phyloP scores from a whole-genome alignment of 2,113 vertebrate species.

The Lycaon pictus region DNA sequence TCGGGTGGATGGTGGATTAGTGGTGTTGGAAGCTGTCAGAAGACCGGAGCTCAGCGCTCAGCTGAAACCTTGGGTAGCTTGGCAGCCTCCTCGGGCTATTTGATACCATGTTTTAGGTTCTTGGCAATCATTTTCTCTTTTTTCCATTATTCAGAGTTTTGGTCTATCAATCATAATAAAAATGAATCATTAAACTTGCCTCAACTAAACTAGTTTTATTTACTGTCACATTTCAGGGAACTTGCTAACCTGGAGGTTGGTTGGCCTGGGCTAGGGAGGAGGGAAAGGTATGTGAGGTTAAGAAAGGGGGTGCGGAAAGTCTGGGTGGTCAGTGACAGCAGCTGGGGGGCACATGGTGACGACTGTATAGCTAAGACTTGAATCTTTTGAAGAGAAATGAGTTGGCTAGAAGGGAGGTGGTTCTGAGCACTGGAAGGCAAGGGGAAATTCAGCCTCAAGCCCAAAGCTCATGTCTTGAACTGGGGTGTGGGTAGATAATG shows the following conservation, averaged over 20 bases:
- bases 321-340: background rate
- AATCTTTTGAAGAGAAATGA: background rate
- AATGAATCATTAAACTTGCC: constrained; percentile 60
- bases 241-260: constrained; percentile 27
- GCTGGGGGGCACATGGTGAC: background rate
- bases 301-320: background rate
- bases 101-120: background rate
- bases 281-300: background rate
- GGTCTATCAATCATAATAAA: constrained; percentile 61
- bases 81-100: background rate
- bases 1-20: background rate
- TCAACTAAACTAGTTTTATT: constrained; percentile 63
- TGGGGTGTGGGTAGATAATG: background rate
- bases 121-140: constrained; percentile 1
- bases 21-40: background rate
- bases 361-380: background rate
- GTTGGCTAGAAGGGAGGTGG: background rate
- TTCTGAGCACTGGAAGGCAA: background rate
- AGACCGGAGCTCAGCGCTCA: rapidly evolving
- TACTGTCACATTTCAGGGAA: constrained; percentile 66
- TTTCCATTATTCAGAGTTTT: constrained; percentile 66
- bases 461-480: background rate
- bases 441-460: background rate
- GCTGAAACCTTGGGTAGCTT: background rate
- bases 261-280: background rate